phyloP scores from a whole-genome alignment of 2,797 vertebrate species.

The Notolabrus celidotus region DNA sequence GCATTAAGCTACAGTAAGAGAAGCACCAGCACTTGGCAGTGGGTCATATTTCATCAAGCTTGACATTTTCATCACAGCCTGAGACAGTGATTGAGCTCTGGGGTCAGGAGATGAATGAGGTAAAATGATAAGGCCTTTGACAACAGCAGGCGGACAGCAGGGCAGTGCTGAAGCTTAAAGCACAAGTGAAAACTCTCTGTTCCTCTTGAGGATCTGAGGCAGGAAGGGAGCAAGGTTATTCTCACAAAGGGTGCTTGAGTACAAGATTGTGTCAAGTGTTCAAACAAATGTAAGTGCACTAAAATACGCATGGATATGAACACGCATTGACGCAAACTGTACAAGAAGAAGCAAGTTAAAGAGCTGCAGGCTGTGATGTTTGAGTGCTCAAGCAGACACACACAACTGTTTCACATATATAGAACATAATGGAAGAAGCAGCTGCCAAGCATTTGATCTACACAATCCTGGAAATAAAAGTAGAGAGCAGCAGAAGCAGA shows the following conservation, averaged over 20 bases:
- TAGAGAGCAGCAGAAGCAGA: conserved; percentile 12
- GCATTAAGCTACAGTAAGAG: conserved; percentile 16
- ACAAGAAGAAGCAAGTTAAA: not conserved
- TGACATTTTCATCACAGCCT: conserved; percentile 55
- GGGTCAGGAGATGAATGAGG: conserved; percentile 26
- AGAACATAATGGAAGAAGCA: conserved; percentile 36
- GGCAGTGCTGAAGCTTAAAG: conserved; percentile 7
- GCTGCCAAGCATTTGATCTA: conserved; percentile 10
- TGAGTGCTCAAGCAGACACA: conserved; percentile 3
- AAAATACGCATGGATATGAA: not conserved
- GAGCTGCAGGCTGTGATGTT: conserved; percentile 1
- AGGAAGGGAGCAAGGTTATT: conserved; percentile 5
- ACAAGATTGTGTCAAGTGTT: not conserved
- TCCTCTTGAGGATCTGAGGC: conserved; percentile 4
- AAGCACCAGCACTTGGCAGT: conserved; percentile 18
- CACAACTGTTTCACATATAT: conserved; percentile 10
- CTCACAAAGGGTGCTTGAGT: conserved; percentile 15
- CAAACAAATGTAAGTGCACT: conserved; percentile 3
- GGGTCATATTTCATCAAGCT: conserved; percentile 46
- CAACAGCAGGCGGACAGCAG: conserved; percentile 13
- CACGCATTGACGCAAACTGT: not conserved
- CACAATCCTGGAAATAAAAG: not conserved
- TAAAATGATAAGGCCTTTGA: conserved; percentile 24
- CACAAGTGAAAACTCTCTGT: conserved; percentile 16
- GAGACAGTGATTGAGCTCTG: conserved; percentile 38